Evolutionary conservation across 2,888 invertebrate genomes (phyloP).

Genomic region (Orchesellides sinensis): DNA sequence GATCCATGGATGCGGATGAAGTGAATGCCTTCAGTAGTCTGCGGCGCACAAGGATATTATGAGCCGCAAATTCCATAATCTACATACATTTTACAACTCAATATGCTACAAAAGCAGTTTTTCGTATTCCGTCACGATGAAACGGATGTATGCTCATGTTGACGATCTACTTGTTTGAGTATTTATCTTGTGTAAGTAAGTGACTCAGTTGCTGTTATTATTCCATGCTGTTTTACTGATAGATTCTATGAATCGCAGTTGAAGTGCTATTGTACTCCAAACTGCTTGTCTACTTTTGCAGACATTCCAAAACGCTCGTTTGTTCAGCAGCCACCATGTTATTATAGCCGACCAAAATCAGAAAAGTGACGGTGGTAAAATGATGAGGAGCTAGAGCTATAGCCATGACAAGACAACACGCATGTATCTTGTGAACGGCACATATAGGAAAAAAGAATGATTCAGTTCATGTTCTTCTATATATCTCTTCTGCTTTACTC

Average conservation of each 20-base stretch:
- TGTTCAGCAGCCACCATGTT: conserved; percentile 28
- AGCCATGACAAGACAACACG: conserved; percentile 38
- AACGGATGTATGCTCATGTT: background rate
- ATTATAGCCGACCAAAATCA: background rate
- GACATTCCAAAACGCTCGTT: conserved; percentile 51
- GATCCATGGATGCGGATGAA: too few species aligned
- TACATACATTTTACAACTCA: too few species aligned
- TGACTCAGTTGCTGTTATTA: background rate
- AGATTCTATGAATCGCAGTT: conserved; percentile 39
- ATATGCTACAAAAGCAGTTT: too few species aligned
- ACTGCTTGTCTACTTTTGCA: conserved; percentile 50
- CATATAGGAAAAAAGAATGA: conserved; percentile 46
- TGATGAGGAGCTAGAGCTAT: conserved; percentile 32
- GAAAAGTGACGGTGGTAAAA: background rate
- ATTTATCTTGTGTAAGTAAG: conserved; percentile 16
- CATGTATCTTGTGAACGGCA: conserved; percentile 39
- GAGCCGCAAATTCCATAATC: too few species aligned
- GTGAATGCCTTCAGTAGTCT: too few species aligned
- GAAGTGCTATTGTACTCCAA: conserved; percentile 29
- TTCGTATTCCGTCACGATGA: background rate
- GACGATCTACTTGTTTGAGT: conserved; percentile 24
- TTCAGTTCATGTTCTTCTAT: conserved; percentile 63
- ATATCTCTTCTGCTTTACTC: conserved; percentile 26
- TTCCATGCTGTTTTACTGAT: conserved; percentile 52
- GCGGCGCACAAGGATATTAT: too few species aligned